Evolutionary conservation across 1,140 invertebrate species (phyloP), one percentile per base, ranked within the genome.

Genomic region (Drosophila truncata): DNA sequence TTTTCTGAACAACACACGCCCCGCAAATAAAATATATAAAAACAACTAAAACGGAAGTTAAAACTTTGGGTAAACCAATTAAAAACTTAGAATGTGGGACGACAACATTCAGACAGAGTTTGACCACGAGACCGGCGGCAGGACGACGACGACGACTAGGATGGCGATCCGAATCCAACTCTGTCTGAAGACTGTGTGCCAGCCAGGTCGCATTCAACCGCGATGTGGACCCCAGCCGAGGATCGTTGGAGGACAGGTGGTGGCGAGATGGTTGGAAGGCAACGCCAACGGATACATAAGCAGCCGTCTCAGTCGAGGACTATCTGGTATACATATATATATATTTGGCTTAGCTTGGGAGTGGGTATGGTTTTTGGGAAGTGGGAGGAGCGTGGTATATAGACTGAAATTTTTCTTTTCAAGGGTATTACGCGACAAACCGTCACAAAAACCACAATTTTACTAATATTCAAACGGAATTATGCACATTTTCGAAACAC

Each of bases 181-280:
- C 91, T 92, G 86, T 88, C 91, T 85, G 91, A 92, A 88, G 86
- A 92, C 91, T 91, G 91, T 91, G 84, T 88, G 78, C 67, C 73
- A 64, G 66, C 37, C 62, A 62, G 62, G 54, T 54, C 60, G 29
- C 31, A 39, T 25, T 33, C 59, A 67, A 50, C 42, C 18, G 23
- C 60, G 60, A 50, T 42, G 80, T 66, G 66, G 74, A 88, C 73
- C 85, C 52, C 62, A 42, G 33, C 25, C 52, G 80, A 91, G 77
- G 86, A 91, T 91, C 85, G 70, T 59, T 55, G 67, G 61, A 54
- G 54, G 78, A 27, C 67, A 81, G 85, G 72, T 52, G 85, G 72
- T 52, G 65, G 85, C 52, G 69, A 70, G 69, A 78, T 57, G 79
- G 78, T 61, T 78, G 69, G 65, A 39, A 35, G 39, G 35, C 47